Conservation (phyloP, 2,888 invertebrate genomes). For the Scelioninae gen. 1 region DNA sequence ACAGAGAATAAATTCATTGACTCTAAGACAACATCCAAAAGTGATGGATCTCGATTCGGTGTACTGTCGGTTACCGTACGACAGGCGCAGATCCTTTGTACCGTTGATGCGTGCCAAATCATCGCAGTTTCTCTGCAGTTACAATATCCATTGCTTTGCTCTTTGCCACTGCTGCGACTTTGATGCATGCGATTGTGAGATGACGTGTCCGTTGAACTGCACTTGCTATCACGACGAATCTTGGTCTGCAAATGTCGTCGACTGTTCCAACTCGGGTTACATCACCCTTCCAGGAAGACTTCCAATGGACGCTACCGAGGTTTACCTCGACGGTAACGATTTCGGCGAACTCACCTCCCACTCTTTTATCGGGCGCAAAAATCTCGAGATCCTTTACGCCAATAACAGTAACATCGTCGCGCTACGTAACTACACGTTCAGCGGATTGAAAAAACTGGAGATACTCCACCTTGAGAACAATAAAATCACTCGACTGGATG, state of each 20-base stretch:
- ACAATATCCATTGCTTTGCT: slow-evolving; percentile 96
- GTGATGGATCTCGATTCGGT: slow-evolving; percentile 96
- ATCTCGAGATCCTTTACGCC: slow-evolving; percentile 93
- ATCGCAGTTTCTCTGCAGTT: slow-evolving; percentile 95
- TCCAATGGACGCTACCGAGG: slow-evolving; percentile 98
- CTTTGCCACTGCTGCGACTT: slow-evolving; percentile 98
- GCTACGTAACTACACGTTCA: slow-evolving; percentile 95
- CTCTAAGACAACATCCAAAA: slow-evolving; percentile 93
- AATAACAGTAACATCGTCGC: slow-evolving; percentile 94
- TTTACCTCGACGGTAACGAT: slow-evolving; percentile 96
- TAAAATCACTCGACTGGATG: slow-evolving; percentile 91
- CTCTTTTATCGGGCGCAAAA: slow-evolving; percentile 96
- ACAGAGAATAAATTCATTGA: slow-evolving; percentile 93
- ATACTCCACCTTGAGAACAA: slow-evolving; percentile 95
- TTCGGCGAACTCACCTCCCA: slow-evolving; percentile 94
- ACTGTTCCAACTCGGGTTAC: slow-evolving; percentile 93
- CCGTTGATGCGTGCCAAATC: slow-evolving; percentile 94
- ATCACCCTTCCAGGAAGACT: slow-evolving; percentile 93
- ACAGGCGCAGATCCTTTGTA: slow-evolving; percentile 92
- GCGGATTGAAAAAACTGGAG: slow-evolving; percentile 91
- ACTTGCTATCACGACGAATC: slow-evolving; percentile 97
- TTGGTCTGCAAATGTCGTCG: slow-evolving; percentile 96
- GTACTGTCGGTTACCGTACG: slow-evolving; percentile 94
- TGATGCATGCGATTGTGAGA: slow-evolving; percentile 98
- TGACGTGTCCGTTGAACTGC: slow-evolving; percentile 97